Evolutionary conservation across 2,797 vertebrate genomes (phyloP).

Genomic region (Sebastes cheni): DNA sequence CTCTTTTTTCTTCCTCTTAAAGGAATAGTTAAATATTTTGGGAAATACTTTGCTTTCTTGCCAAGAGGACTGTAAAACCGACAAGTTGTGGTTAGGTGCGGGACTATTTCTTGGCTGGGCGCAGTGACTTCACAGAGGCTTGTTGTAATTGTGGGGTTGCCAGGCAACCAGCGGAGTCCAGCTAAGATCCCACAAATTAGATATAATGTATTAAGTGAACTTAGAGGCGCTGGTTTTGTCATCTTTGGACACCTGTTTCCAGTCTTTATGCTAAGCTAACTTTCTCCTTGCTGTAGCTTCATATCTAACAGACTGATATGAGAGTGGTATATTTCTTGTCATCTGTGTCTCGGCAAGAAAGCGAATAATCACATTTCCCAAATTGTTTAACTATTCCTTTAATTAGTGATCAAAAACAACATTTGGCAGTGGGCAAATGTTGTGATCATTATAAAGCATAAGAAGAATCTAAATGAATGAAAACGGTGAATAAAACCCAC

Average conservation of each 20-base stretch:
- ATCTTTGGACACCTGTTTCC: background rate
- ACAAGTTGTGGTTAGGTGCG: background rate
- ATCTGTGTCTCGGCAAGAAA: background rate
- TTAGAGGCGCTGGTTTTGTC: background rate
- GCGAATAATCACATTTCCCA: background rate
- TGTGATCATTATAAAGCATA: background rate
- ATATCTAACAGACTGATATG: background rate
- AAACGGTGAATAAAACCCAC: background rate
- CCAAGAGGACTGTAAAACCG: background rate
- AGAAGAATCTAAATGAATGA: background rate
- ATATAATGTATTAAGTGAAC: background rate
- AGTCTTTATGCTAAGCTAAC: background rate
- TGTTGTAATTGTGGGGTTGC: background rate
- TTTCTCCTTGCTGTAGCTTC: background rate
- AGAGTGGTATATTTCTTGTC: background rate
- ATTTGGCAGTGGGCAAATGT: background rate
- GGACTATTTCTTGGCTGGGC: background rate
- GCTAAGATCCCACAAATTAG: background rate
- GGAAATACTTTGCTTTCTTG: background rate
- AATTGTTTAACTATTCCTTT: background rate
- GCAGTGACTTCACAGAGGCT: background rate
- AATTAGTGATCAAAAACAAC: background rate
- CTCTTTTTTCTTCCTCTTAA: background rate
- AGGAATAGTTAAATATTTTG: background rate
- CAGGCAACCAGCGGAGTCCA: background rate